Base-by-base conservation (phyloP, 1,140 invertebrate species). In the Atta texana region DNA sequence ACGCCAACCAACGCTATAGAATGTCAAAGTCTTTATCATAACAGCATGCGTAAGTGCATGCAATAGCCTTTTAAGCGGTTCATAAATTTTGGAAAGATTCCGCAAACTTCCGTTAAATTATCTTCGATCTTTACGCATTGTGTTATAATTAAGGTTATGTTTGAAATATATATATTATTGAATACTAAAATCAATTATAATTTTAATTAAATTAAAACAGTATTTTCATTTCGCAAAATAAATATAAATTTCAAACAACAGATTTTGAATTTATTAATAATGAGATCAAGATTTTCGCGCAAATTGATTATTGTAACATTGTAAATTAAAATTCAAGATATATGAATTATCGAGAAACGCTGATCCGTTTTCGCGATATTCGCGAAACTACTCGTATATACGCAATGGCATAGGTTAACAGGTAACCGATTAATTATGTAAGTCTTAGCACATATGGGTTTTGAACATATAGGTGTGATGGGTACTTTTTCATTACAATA, bases 341-440 rank as follows among this genome's bases (percentile, higher is more conserved):
- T 28, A 16, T 16, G 1, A 59, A 31, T 76, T 16, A n/a, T 39
- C 24, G 55, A n/a, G 16, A 44, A 63, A 44, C 6, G 34, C 18
- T 16, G 39, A 55, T 53, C 44, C 18, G 28, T 75, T 55, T 63
- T 44, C 10, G 21, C 14, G 28, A 31, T 31, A 31, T 31, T 31
- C 28, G 28, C 28, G 28, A n/a, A 24, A 14, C 28, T 55, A 12
- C 39, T 44, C 39, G 39, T 7, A 18, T n/a, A n/a, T 5, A 16
- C 18, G 6, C 51, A 12, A 10, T 2, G 39, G 39, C 39, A 44
- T 44, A 44, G 39, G 8, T 44, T 0, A 12, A 53, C 14, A 5
- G 10, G 6, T 44, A 72, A 53, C 1, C 16, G 57, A 16, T 77
- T 77, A 77, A 77, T 77, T 77, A 63, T 63, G 3, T 39, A 63